A percentile compares a stretch with the other conserved stretches of the same genome.
Conservation (phyloP, 1,140 invertebrate species). For the Drosophila repleta region DNA sequence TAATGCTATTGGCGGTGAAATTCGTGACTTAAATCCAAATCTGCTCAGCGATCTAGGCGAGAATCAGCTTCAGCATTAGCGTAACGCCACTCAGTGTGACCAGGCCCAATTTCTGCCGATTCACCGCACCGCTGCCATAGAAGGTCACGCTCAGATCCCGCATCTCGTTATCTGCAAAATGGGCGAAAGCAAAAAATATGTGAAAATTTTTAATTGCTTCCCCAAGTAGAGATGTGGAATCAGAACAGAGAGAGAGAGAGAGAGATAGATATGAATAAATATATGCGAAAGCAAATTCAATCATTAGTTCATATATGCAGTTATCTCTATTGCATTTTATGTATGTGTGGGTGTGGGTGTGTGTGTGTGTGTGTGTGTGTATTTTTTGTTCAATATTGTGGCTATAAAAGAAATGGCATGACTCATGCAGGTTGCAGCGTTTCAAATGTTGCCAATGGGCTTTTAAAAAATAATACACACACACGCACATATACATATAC, state of each 20-base stretch:
- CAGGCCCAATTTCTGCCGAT: conserved; percentile 66
- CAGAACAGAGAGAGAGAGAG: too few relatives aligned
- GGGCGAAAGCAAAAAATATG: not conserved
- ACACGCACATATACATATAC: conserved; percentile 4
- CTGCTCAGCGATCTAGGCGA: conserved; percentile 47
- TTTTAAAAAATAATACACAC: conserved; percentile 22
- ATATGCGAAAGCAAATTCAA: conserved; percentile 13
- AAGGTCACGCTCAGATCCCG: conserved; percentile 83
- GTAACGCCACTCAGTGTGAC: conserved; percentile 59
- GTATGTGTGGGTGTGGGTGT: too few relatives aligned
- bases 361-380: too few relatives aligned
- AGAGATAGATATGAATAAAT: conserved; percentile 6
- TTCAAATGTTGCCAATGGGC: conserved; percentile 24
- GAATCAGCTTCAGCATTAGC: conserved; percentile 55
- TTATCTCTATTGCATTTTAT: not conserved
- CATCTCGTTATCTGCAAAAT: conserved; percentile 80
- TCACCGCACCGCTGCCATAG: conserved; percentile 75
- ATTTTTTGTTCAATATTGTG: conserved; percentile 23
- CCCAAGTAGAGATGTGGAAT: not conserved
- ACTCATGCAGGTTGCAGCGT: conserved; percentile 44
- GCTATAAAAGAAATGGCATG: conserved; percentile 18
- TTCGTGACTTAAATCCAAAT: conserved; percentile 57
- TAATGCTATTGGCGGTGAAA: conserved; percentile 76
- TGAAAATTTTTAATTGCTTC: conserved; percentile 25
- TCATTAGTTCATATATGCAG: conserved; percentile 19